These are phyloP conservation scores for Rhopalosiphum nymphaeae DNA, from an alignment of 2,888 invertebrate genomes.

Conservation along the genomic window DNA sequence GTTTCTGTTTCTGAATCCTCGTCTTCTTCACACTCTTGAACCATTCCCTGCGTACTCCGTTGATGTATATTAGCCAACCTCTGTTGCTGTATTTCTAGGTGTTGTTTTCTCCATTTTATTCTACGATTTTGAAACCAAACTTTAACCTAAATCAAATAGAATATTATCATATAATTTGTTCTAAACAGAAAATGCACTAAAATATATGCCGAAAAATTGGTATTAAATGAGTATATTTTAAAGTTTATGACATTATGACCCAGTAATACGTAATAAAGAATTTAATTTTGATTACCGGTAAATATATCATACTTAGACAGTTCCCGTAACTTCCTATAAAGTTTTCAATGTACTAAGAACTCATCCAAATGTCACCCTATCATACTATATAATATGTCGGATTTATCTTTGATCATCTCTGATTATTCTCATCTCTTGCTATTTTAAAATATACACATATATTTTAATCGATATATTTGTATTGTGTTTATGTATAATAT, in stretches of 20 bases:
- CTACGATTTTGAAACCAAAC: constrained; percentile 94
- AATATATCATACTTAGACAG: background rate
- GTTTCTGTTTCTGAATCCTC: constrained; percentile 56
- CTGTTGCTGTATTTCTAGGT: constrained; percentile 91
- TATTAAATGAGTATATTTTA: background rate
- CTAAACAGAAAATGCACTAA: background rate
- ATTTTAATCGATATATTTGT: background rate
- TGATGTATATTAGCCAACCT: constrained; percentile 78
- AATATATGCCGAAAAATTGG: background rate
- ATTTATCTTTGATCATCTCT: background rate
- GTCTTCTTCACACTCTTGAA: constrained; percentile 60
- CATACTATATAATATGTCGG: background rate
- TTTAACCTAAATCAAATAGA: constrained; percentile 76
- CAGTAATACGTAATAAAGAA: background rate
- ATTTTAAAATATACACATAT: background rate
- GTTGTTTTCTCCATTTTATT: constrained; percentile 96
- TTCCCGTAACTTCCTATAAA: background rate
- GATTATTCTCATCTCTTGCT: background rate
- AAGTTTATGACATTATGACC: background rate
- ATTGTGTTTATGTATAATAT: background rate
- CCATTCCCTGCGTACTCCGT: constrained; percentile 67
- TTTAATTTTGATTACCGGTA: background rate
- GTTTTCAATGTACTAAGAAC: background rate
- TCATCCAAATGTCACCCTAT: background rate
- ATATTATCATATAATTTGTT: background rate